A percentile compares a stretch with the other conserved stretches of the same genome.
Conservation (phyloP, 2,888 invertebrate genomes). For the Drosophila cracens region DNA sequence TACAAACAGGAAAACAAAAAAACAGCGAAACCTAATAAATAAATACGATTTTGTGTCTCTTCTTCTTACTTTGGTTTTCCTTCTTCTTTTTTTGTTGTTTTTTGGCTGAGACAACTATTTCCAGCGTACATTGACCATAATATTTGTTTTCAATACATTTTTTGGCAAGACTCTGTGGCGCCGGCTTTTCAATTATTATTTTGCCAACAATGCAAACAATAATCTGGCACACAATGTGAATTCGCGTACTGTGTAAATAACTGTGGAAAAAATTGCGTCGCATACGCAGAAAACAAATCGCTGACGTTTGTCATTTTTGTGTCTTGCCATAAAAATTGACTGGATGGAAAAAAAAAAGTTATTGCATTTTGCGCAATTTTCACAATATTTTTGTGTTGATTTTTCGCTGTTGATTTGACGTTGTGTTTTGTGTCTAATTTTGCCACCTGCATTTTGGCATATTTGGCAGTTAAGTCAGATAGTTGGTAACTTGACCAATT, state of each 20-base stretch:
- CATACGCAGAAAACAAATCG: conserved; percentile 52
- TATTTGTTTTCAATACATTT: conserved; percentile 42
- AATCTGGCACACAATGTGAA: conserved; percentile 61
- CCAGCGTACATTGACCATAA: conserved; percentile 45
- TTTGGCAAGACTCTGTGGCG: conserved; percentile 75
- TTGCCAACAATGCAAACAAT: conserved; percentile 44
- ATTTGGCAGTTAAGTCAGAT: conserved; percentile 58
- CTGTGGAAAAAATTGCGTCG: conserved; percentile 27
- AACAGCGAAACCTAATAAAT: conserved; percentile 16
- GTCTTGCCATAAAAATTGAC: conserved; percentile 36
- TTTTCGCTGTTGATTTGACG: conserved; percentile 40
- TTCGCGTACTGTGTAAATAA: conserved; percentile 52
- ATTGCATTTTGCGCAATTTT: conserved; percentile 59
- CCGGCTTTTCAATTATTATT: conserved; percentile 57
- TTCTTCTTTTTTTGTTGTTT: conserved; percentile 14
- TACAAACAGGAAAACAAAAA: conserved; percentile 20
- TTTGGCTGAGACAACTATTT: conserved; percentile 22
- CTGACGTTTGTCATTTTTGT: conserved; percentile 42
- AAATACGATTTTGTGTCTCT: conserved; percentile 3
- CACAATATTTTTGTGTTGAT: conserved; percentile 36
- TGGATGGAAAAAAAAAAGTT: conserved; percentile 27
- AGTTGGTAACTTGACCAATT: conserved; percentile 56
- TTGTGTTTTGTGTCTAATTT: conserved; percentile 77
- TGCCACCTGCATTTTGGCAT: conserved; percentile 80
- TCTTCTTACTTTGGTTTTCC: background rate